Base-by-base conservation (phyloP, 2,113 vertebrate species). In the Henicopernis longicauda region DNA sequence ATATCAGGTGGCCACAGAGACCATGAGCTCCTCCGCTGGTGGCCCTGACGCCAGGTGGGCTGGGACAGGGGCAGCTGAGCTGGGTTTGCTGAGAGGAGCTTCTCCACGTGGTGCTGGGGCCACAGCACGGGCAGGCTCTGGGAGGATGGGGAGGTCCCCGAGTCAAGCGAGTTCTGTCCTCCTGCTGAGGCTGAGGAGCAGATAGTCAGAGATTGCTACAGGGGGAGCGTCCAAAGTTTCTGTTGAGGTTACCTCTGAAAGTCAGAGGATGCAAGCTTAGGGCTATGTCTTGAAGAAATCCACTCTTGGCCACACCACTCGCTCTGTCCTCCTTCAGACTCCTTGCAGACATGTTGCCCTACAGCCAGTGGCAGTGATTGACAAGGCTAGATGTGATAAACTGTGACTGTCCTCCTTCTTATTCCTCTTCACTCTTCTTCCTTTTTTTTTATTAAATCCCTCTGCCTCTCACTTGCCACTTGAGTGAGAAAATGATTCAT, bases 241-340 rank as follows among this genome's bases (percentile, higher is more conserved):
- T 29, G 26, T 27, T 65, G 66, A 91, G 62, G 54, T 77, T 1
- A 1, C 22, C 34, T 94, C 81, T 89, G 62, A 93, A 91, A 82
- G 77, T 57, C 67, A 93, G 52, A 93, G 45, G 52, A 90, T 19
- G 27, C 16, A 72, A 91, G 40, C 76, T 89, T 32, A 89, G 55
- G 31, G 15, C 38, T 84, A 2, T 79, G 73, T 83, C 94, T 95
- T 93, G 38, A 85, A 96, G 86, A 87, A 91, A 95, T 42, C 31
- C 42, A 62, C 17, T 88, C 36, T 81, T 94, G 82, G 94, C 91
- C 59, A 29, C 50, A 61, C 4, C 34, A 80, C 2, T 14, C 10
- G 0, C 36, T 66, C 62, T 0, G 0, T 73, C 52, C 38, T 84
- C 61, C 76, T 92, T 67, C 81, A 65, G 69, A 65, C 47, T 84